Evolutionary conservation across 2,797 vertebrate species (phyloP).

Genomic region (Mormyrus hasselquistii): DNA sequence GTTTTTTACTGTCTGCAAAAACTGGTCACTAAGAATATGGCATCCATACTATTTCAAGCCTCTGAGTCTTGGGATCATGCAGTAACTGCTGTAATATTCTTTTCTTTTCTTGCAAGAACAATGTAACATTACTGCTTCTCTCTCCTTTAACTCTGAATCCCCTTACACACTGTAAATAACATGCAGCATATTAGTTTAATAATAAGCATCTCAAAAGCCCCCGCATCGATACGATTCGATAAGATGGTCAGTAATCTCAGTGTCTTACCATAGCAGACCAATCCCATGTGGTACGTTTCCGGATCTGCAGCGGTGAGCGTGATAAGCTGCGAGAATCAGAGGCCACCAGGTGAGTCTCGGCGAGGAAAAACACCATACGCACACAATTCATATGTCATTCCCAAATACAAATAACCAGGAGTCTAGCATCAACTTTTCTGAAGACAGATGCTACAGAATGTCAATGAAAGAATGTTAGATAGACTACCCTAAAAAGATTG

Average conservation of each 20-base stretch:
- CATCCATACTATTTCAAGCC: neutral
- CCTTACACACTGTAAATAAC: neutral
- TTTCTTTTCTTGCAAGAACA: neutral
- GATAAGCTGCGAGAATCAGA: slow-evolving; percentile 62
- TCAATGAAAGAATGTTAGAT: neutral
- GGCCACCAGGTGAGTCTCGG: neutral
- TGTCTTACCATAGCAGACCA: slow-evolving; percentile 69
- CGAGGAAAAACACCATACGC: neutral
- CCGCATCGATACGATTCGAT: neutral
- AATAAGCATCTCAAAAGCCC: neutral
- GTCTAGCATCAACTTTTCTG: neutral
- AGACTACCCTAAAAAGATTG: neutral
- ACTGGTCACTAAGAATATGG: neutral
- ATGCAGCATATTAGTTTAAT: neutral
- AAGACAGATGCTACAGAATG: neutral
- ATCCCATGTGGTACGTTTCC: slow-evolving; percentile 84
- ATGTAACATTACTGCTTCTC: neutral
- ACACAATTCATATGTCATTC: neutral
- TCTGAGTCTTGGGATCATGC: neutral
- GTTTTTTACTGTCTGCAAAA: neutral
- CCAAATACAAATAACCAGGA: neutral
- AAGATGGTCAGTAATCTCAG: slow-evolving; percentile 24
- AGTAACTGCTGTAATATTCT: neutral
- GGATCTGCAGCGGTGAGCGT: slow-evolving; percentile 81
- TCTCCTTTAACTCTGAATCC: neutral